A percentile compares a stretch with the other conserved stretches of the same genome.
Conservation (phyloP, 2,888 invertebrate genomes). For the Pteria penguin region DNA sequence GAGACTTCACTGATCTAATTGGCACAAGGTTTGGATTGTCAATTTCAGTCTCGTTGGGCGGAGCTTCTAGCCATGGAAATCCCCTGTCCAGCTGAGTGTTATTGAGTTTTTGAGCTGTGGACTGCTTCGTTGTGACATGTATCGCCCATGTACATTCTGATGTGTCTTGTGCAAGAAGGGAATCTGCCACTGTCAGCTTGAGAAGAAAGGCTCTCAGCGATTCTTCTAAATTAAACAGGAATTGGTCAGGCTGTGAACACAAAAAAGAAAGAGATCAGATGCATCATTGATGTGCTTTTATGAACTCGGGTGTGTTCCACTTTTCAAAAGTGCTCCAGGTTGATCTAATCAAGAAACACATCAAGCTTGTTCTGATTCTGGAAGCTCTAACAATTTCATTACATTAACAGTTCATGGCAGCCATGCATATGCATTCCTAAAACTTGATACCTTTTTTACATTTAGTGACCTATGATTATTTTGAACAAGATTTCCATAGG, state of each 20-base stretch:
- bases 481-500: no score
- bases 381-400: no score
- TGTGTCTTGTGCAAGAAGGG: conserved; percentile 64
- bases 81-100: conserved; percentile 59
- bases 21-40: conserved; percentile 67
- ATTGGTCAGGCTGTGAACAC: conserved; percentile 49
- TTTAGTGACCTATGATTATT: no score
- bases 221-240: conserved; percentile 68
- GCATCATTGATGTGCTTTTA: no score
- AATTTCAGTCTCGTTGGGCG: conserved; percentile 62
- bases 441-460: no score
- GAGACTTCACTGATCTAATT: conserved; percentile 64
- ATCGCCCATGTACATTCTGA: conserved; percentile 72
- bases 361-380: no score
- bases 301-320: no score
- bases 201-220: conserved; percentile 71
- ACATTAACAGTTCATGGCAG: no score
- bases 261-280: neutral
- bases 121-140: conserved; percentile 71
- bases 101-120: conserved; percentile 63
- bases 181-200: conserved; percentile 72
- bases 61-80: conserved; percentile 74
- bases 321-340: no score
- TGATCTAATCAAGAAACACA: no score
- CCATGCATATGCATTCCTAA: no score